Conservation (phyloP, 2,888 invertebrate genomes). For the Callyntrura guangdongensis region DNA sequence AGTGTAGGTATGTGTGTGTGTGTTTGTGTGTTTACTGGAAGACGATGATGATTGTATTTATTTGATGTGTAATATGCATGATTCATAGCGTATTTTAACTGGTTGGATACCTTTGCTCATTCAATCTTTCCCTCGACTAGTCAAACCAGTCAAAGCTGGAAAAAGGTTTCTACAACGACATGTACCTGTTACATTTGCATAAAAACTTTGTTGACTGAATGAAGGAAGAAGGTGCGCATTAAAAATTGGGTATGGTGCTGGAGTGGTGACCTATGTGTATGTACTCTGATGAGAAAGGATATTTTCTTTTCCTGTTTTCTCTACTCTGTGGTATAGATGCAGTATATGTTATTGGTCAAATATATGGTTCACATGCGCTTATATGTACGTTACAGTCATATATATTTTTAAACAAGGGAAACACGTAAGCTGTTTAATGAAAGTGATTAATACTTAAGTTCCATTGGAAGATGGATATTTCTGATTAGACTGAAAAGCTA, state of each 20-base stretch:
- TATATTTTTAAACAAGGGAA: slow-evolving; percentile 8
- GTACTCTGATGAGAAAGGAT: neutral
- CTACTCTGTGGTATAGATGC: neutral
- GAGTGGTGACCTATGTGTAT: neutral
- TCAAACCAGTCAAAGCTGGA: neutral
- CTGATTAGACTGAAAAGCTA: slow-evolving; percentile 56
- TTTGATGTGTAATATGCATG: slow-evolving; percentile 52
- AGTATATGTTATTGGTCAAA: neutral
- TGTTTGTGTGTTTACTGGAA: neutral
- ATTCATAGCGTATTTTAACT: slow-evolving; percentile 50
- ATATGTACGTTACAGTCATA: neutral
- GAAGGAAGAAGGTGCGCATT: slow-evolving; percentile 24
- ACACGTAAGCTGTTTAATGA: slow-evolving; percentile 58
- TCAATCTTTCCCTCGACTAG: slow-evolving; percentile 37
- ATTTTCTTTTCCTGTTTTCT: neutral
- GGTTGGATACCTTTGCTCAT: slow-evolving; percentile 46
- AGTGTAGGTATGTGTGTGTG: no score
- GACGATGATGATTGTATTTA: slow-evolving; percentile 35
- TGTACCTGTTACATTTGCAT: slow-evolving; percentile 78
- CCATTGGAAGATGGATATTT: slow-evolving; percentile 74
- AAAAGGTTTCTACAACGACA: no score
- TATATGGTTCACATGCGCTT: neutral
- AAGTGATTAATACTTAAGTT: slow-evolving; percentile 76
- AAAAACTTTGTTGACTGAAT: slow-evolving; percentile 43
- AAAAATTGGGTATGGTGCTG: neutral